These are phyloP conservation scores for Alethe castanea DNA, from an alignment of 2,113 vertebrate genomes.

Conservation along the genomic window DNA sequence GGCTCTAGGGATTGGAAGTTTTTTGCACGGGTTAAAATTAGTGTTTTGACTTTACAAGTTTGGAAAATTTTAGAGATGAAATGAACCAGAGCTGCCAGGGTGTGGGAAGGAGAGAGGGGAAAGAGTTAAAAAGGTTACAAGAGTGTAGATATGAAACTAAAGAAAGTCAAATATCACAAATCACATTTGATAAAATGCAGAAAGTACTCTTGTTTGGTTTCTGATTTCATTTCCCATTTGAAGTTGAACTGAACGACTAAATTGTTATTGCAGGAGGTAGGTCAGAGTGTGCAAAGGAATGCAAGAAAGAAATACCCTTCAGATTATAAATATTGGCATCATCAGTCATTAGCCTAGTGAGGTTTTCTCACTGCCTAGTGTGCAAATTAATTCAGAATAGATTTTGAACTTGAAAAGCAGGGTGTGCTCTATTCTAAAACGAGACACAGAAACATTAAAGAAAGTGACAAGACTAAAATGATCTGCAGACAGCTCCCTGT, in stretches of 20 bases:
- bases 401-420: background rate
- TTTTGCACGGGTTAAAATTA: background rate
- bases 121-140: conserved; percentile 9
- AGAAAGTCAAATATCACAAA: background rate
- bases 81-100: background rate
- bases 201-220: conserved; percentile 1
- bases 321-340: background rate
- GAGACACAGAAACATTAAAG: background rate
- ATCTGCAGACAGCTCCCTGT: background rate
- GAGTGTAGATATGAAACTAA: background rate
- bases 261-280: background rate
- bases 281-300: background rate
- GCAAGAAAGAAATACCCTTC: background rate
- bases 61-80: background rate
- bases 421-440: background rate
- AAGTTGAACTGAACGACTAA: background rate
- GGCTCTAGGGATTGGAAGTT: background rate
- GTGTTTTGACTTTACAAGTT: background rate
- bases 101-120: background rate
- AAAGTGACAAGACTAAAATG: conserved; percentile 15
- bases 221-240: background rate
- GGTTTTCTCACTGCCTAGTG: background rate
- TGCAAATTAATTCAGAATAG: conserved; percentile 5
- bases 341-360: background rate
- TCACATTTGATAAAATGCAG: conserved; percentile 15